Conservation (phyloP, 2,888 invertebrate genomes). For the Sarcophaga subvicina region DNA sequence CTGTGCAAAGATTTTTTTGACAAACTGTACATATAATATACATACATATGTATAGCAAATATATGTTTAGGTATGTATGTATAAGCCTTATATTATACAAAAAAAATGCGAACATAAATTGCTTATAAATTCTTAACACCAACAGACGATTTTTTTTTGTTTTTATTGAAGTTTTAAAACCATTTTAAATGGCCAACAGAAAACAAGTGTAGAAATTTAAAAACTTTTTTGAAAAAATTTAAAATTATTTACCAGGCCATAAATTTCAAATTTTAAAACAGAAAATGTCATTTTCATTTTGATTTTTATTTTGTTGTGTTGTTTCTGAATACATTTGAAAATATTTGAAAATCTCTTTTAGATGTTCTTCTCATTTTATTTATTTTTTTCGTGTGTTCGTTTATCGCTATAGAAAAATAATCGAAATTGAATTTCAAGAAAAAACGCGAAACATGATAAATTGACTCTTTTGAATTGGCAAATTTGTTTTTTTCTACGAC, state of each 20-base stretch:
- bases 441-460: conserved; percentile 47
- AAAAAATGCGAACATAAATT: conserved; percentile 23
- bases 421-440: conserved; percentile 25
- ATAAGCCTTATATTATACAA: not conserved
- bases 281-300: conserved; percentile 41
- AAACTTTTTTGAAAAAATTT: conserved; percentile 1
- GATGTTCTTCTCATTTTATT: not conserved
- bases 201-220: conserved; percentile 48
- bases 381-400: conserved; percentile 14
- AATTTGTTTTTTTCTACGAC: conserved; percentile 42
- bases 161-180: conserved; percentile 43
- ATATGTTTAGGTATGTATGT: not conserved
- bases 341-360: not conserved
- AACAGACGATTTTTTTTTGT: not conserved
- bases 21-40: no score
- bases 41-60: not conserved
- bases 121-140: conserved; percentile 46
- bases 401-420: not conserved
- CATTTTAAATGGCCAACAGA: conserved; percentile 45
- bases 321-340: not conserved
- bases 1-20: no score
- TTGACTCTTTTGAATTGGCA: conserved; percentile 53
- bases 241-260: conserved; percentile 42
- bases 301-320: conserved; percentile 15
- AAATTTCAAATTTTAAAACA: conserved; percentile 45